These are phyloP conservation scores for Drosophila sulfurigaster DNA, from an alignment of 1,140 invertebrate species.

Conservation along the genomic window DNA sequence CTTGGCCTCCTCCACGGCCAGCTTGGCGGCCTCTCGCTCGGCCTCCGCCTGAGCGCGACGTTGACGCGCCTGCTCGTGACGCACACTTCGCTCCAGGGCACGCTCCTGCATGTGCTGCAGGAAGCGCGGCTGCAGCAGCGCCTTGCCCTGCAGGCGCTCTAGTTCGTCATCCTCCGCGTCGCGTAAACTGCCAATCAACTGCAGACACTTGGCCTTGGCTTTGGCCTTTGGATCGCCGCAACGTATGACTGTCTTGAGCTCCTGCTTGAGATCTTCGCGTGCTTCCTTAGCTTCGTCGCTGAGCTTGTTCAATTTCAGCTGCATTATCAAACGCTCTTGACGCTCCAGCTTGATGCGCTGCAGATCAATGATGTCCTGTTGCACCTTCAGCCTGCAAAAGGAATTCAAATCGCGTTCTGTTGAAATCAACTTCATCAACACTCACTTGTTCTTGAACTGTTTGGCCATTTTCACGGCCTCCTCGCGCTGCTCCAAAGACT, in stretches of 20 bases:
- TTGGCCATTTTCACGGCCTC: conserved; percentile 66
- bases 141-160: conserved; percentile 85
- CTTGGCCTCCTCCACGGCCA: conserved; percentile 85
- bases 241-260: conserved; percentile 87
- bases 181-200: conserved; percentile 85
- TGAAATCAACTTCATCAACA: not conserved
- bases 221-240: conserved; percentile 86
- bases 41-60: conserved; percentile 87
- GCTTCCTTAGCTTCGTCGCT: conserved; percentile 87
- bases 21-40: conserved; percentile 86
- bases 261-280: conserved; percentile 86
- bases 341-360: conserved; percentile 88
- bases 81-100: conserved; percentile 87
- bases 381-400: conserved; percentile 86
- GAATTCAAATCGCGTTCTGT: not conserved
- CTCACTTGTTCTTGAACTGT: conserved; percentile 82
- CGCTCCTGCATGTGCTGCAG: conserved; percentile 88
- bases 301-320: conserved; percentile 88
- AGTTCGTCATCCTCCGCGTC: conserved; percentile 80
- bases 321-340: conserved; percentile 88
- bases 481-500: conserved; percentile 45
- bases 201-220: conserved; percentile 86
- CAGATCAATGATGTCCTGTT: conserved; percentile 88
- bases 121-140: conserved; percentile 87
- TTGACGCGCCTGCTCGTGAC: conserved; percentile 87